Evolutionary conservation across 2,797 vertebrate species (phyloP), one percentile per base, ranked within the genome.

Genomic region (Notolepis coatsorum): DNA sequence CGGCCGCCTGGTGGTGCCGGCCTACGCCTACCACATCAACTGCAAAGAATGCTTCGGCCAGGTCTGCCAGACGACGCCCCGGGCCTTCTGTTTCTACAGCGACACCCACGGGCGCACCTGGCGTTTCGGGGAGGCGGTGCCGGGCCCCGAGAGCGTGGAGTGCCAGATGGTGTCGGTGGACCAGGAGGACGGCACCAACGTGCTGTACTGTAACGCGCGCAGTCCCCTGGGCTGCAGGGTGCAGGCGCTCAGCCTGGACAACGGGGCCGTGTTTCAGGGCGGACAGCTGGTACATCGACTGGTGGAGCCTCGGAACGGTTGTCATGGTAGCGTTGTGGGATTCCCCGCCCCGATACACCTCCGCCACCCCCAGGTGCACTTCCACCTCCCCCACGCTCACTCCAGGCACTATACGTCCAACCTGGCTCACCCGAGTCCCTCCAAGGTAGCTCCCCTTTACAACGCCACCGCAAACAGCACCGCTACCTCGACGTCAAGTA

Each of bases 121-220:
- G 97, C 85, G 61, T 12, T 94, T 93, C 0, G 97, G 97, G 1
- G 89, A 94, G 75, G 85, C 92, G 0, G 89, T 99, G 46, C 92
- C 95, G 0, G 92, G 93, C 17, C 93, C 96, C 4, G 93, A 94
- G 71, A 95, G 94, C 0, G 93, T 97, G 10, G 96, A 99, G 87
- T 98, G 97, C 88, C 97, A 99, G 87, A 74, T 99, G 87, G 96
- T 95, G 23, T 94, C 91, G 0, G 94, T 99, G 81, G 95, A 96
- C 0, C 89, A 95, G 15, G 94, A 96, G 59, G 92, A 91, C 0
- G 96, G 96, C 0, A 91, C 87, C 15, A 93, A 93, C 0, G 33
- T 97, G 12, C 79, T 99, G 65, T 98, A 98, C 86, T 97, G 96
- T 63, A 99, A 99, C 0, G 95, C 97, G 0, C 93, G 97, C 74